phyloP scores from a whole-genome alignment of 2,888 invertebrate genomes.

The Homarus gammarus region DNA sequence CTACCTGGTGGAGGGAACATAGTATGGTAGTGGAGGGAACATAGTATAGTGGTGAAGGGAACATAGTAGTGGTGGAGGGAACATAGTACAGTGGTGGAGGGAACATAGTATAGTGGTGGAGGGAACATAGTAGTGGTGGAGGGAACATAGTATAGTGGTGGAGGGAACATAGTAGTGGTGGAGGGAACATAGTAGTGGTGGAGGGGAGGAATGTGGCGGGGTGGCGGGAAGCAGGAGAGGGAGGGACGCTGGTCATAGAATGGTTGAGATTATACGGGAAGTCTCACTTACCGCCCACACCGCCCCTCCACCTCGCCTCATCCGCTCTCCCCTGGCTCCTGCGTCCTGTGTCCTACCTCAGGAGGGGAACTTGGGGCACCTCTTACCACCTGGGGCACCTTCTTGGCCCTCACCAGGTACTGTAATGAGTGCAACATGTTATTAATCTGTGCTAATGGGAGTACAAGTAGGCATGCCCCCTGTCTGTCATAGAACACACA shows the following conservation, averaged over 20 bases:
- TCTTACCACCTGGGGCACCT: neutral
- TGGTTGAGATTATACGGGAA: slow-evolving; percentile 62
- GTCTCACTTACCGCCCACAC: slow-evolving; percentile 63
- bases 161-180: neutral
- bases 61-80: neutral
- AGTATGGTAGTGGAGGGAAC: neutral
- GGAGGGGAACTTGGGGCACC: neutral
- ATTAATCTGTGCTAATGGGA: neutral
- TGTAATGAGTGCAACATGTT: neutral
- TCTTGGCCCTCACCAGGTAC: neutral
- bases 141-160: neutral
- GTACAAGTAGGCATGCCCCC: neutral
- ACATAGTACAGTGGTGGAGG: neutral
- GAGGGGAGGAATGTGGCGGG: slow-evolving; percentile 51
- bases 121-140: neutral
- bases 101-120: neutral
- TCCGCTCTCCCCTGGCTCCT: slow-evolving; percentile 35
- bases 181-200: neutral
- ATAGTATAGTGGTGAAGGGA: neutral
- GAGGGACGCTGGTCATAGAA: slow-evolving; percentile 61
- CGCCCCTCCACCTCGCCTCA: slow-evolving; percentile 48
- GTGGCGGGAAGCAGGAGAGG: slow-evolving; percentile 48
- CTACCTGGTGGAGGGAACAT: neutral
- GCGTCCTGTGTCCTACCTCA: slow-evolving; percentile 28
- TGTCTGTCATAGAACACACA: slow-evolving; percentile 31